A percentile compares a stretch with the other conserved stretches of the same genome.
Evolutionary conservation across 2,113 vertebrate species (phyloP).

Genomic region (Orycteropus afer): DNA sequence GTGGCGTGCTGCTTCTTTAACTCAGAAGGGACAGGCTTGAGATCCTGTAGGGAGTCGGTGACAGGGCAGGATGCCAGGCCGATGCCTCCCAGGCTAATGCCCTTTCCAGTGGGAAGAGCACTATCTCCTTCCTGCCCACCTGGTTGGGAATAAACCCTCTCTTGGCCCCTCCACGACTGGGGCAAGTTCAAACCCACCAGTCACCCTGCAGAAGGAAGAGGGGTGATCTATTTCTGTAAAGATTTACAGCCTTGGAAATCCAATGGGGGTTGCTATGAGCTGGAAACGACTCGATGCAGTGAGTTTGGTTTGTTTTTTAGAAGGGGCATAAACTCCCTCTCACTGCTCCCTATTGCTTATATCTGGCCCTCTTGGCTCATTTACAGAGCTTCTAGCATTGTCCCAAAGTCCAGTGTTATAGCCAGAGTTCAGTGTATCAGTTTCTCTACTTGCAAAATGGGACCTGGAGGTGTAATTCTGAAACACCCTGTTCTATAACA

Average conservation of each 20-base stretch:
- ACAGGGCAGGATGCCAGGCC: background rate
- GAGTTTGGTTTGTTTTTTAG: too few relatives aligned
- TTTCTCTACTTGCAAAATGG: constrained; percentile 12
- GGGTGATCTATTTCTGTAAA: too few relatives aligned
- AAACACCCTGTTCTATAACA: background rate
- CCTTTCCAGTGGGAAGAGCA: background rate
- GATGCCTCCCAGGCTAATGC: background rate
- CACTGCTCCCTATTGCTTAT: too few relatives aligned
- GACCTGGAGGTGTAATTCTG: background rate
- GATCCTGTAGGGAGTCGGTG: background rate
- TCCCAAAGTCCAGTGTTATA: background rate
- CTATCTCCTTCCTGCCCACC: background rate
- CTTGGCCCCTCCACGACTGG: background rate
- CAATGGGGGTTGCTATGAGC: too few relatives aligned
- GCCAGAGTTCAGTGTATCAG: background rate
- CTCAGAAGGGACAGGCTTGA: background rate
- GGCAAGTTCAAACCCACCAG: too few relatives aligned
- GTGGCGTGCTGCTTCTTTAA: background rate
- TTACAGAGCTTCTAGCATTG: background rate
- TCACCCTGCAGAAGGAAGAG: too few relatives aligned
- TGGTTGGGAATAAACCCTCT: background rate
- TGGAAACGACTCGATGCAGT: too few relatives aligned
- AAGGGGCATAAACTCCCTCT: too few relatives aligned
- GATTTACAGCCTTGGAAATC: too few relatives aligned
- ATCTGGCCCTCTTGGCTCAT: too few relatives aligned